phyloP scores from a whole-genome alignment of 2,888 invertebrate genomes.

The Lordiphosa fenestrarum region DNA sequence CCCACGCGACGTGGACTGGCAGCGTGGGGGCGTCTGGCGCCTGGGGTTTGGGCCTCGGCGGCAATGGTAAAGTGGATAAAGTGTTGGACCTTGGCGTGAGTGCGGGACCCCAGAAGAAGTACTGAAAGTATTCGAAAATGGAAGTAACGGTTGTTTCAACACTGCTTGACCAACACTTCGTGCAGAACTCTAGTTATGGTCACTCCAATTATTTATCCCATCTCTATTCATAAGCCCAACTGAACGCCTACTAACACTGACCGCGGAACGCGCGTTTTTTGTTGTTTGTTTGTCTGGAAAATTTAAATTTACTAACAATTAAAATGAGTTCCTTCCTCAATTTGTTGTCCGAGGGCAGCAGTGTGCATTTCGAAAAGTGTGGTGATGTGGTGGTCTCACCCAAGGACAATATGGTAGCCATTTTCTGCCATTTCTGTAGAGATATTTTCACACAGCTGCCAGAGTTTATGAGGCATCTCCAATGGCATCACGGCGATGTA shows the following conservation, averaged over 20 bases:
- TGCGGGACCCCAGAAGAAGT: conserved; percentile 85
- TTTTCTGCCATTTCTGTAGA: conserved; percentile 57
- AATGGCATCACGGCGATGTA: conserved; percentile 42
- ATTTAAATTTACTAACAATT: not conserved
- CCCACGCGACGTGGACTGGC: conserved; percentile 84
- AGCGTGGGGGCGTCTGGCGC: conserved; percentile 70
- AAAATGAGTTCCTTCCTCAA: conserved; percentile 43
- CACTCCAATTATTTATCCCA: not conserved
- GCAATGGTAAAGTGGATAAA: conserved; percentile 90
- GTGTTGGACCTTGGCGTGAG: conserved; percentile 85
- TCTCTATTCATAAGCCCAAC: not conserved
- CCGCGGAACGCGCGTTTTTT: conserved; percentile 15
- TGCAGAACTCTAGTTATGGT: not conserved
- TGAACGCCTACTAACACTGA: not conserved
- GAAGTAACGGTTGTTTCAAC: not conserved
- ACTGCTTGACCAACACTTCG: too few relatives aligned
- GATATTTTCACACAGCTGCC: conserved; percentile 39
- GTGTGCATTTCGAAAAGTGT: conserved; percentile 56
- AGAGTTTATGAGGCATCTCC: conserved; percentile 58
- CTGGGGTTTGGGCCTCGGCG: conserved; percentile 82
- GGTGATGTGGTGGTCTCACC: conserved; percentile 62
- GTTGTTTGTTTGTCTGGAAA: not conserved
- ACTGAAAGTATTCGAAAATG: conserved; percentile 80
- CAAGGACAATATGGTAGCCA: conserved; percentile 41
- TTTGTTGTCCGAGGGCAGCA: conserved; percentile 14